Evolutionary conservation across 2,888 invertebrate species (phyloP), one percentile per base, ranked within the genome.

Genomic region (Diarsia rubi): DNA sequence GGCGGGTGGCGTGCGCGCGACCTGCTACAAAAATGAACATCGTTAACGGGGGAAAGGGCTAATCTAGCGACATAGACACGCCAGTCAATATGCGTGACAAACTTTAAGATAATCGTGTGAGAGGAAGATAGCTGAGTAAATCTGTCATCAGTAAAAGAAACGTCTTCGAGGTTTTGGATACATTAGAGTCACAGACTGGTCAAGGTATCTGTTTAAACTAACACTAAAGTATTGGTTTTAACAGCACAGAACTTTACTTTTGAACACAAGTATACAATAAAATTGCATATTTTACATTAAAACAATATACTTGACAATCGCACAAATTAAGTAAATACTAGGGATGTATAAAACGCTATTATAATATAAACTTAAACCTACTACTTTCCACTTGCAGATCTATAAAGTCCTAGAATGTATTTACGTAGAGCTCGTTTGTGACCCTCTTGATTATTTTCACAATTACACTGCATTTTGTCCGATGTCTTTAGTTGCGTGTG

Each of bases 1-100:
- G 90, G 92, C 92, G 92, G 92, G 93, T 93, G 93, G 94, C 83
- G 69, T 82, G 86, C 88, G 90, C 88, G 88, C 88, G 87, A 86
- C 88, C 88, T 78, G 78, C 73, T 84, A 89, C 85, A 75, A 84
- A 88, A 89, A 85, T 82, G 83, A 64, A 83, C 81, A 78, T 90
- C 88, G 86, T 88, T 90, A 88, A 84, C 71, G 71, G 77, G 52
- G 73, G 73, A 82, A 85, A 69, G 63, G 70, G 62, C 68, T 87
- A 79, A 83, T 78, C 83, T 64, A 37, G 67, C 69, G 80, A 84
- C 78, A 84, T 52, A 70, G 82, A 85, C 85, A 74, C 69, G 85
- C 78, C 67, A 71, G 85, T 73, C 83, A 82, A 85, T 70, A 72
- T 57, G 65, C 81, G 72, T 76, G 82, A 82, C 82, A 69, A 81